phyloP scores from a whole-genome alignment of 1,140 invertebrate species.

The Ceratina australensis region DNA sequence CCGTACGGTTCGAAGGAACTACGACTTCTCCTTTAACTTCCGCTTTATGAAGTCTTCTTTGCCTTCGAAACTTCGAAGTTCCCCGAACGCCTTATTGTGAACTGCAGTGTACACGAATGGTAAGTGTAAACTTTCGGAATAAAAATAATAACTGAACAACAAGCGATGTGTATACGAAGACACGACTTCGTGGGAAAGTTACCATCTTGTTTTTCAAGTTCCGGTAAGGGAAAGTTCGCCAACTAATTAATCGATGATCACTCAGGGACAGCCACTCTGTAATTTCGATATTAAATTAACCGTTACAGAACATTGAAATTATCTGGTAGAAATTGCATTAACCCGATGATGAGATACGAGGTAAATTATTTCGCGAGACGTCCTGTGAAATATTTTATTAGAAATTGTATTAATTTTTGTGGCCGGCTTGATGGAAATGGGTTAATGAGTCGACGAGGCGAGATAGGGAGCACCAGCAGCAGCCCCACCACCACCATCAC shows the following conservation, averaged over 20 bases:
- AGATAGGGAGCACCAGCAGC: no score
- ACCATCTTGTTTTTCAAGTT: neutral
- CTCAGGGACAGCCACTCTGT: no score
- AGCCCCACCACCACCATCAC: no score
- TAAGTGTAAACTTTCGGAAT: neutral
- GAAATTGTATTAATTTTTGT: no score
- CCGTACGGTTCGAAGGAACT: constrained; percentile 4
- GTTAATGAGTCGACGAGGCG: no score
- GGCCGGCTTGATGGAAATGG: no score
- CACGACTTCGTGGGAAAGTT: neutral
- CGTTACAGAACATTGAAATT: no score
- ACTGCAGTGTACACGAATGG: neutral
- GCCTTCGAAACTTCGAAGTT: neutral
- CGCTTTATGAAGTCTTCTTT: constrained; percentile 17
- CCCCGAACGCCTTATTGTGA: neutral
- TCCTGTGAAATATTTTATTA: no score
- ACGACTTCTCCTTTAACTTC: constrained; percentile 13
- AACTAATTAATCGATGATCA: constrained; percentile 17
- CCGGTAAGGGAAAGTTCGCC: neutral
- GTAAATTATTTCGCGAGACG: no score
- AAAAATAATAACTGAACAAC: constrained; percentile 12
- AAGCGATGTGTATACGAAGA: neutral
- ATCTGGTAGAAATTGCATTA: no score
- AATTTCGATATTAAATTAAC: no score
- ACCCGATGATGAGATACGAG: no score